Base-by-base conservation (phyloP, 2,888 invertebrate species). In the Pseudoips prasinana region DNA sequence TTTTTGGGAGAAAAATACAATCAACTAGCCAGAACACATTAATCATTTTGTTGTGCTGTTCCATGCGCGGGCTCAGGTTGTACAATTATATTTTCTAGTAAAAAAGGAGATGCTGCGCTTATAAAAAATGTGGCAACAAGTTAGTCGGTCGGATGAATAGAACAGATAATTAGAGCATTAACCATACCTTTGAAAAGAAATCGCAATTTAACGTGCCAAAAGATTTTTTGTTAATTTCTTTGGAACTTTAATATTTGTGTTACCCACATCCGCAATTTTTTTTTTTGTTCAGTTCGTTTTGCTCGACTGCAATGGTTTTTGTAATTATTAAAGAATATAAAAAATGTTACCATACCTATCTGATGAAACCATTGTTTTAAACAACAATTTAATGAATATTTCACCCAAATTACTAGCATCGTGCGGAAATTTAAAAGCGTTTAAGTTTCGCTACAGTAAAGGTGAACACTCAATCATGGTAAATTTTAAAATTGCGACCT, bases 1-100 rank as follows among this genome's bases (percentile, higher is more conserved):
- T 85, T 85, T 86, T 86, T 82, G 73, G n/a, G 65, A 72, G 76
- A 77, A 82, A 83, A 85, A 85, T 81, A 87, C 84, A 87, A 87
- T 87, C 86, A 87, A 85, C 84, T 86, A 85, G 79, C 74, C 71
- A 66, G 65, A 59, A 62, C 46, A 33, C 55, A 69, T 86, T 82
- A 84, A 86, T 87, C 83, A 87, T 79, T 75, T 72, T 64, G 76
- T 70, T 71, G 70, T 67, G 72, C 67, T 66, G 62, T 64, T 64
- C 66, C 58, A 61, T 71, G 73, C 71, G 60, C 66, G 55, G 66
- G 64, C 70, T 73, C 81, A 79, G 83, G 80, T 84, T 82, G 82
- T 77, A 78, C 82, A 83, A 84, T 86, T 82, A 85, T 77, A 25
- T 36, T 25, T 20, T 61, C 52, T 55, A 64, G 63, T 64, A 73